Conservation (phyloP, 2,113 vertebrate genomes). For the Ctenomys sociabilis region DNA sequence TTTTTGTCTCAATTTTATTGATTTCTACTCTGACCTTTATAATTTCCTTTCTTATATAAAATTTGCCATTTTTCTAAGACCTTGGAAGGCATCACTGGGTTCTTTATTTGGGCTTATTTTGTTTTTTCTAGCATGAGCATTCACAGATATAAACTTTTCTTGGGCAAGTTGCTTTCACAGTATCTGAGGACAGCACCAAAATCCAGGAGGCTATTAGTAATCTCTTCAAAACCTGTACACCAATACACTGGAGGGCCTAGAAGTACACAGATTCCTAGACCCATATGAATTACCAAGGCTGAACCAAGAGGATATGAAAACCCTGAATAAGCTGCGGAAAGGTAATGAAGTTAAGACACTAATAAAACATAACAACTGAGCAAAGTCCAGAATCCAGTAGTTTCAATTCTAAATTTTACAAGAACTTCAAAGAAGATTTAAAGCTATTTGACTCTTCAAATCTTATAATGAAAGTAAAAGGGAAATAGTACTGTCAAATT, state of each 20-base stretch:
- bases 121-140: neutral
- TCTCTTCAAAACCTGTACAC: neutral
- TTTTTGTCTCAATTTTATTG: neutral
- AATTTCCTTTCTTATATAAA: neutral
- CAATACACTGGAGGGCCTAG: neutral
- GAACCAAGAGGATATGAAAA: neutral
- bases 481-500: neutral
- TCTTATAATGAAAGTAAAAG: neutral
- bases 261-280: neutral
- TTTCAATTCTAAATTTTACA: neutral
- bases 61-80: neutral
- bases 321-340: neutral
- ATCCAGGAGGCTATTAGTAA: neutral
- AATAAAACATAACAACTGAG: neutral
- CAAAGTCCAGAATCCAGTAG: neutral
- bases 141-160: neutral
- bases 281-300: neutral
- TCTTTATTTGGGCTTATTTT: neutral
- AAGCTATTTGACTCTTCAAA: neutral
- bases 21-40: neutral
- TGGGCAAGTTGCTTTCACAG: neutral
- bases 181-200: neutral
- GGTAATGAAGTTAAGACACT: neutral
- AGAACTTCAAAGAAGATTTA: neutral
- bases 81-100: neutral